These are phyloP conservation scores for Papilio polytes DNA, from an alignment of 1,140 invertebrate species.

Conservation along the genomic window DNA sequence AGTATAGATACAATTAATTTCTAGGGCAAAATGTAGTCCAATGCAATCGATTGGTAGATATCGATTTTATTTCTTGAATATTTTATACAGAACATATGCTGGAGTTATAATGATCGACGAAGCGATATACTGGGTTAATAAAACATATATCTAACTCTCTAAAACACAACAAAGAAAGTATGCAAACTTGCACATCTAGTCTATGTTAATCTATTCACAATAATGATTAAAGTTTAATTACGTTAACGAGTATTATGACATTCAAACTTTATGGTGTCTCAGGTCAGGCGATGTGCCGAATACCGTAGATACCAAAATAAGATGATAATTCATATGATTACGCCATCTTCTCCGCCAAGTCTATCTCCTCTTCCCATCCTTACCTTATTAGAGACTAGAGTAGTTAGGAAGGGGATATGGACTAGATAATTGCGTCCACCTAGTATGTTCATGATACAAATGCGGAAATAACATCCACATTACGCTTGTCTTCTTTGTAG, in stretches of 20 bases:
- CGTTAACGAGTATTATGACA: background rate
- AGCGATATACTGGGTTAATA: background rate
- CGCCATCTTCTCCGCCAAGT: too few species aligned
- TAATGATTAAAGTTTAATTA: constrained; percentile 24
- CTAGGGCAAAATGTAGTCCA: too few species aligned
- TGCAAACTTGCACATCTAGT: background rate
- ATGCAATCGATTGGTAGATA: background rate
- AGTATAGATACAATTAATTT: too few species aligned
- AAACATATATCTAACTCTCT: background rate
- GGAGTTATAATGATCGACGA: background rate
- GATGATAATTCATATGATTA: too few species aligned
- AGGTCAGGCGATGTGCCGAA: background rate
- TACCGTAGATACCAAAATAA: too few species aligned
- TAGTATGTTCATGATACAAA: background rate
- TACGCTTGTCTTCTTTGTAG: background rate
- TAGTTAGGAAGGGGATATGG: too few species aligned
- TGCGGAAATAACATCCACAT: background rate
- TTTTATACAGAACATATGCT: background rate
- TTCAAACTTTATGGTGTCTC: background rate
- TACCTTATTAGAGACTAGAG: background rate
- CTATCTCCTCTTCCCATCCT: background rate
- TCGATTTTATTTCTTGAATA: background rate
- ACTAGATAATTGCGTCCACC: too few species aligned
- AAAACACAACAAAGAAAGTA: background rate
- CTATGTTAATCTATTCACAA: background rate